Conservation (phyloP, 2,888 invertebrate species). For the Timema podura region DNA sequence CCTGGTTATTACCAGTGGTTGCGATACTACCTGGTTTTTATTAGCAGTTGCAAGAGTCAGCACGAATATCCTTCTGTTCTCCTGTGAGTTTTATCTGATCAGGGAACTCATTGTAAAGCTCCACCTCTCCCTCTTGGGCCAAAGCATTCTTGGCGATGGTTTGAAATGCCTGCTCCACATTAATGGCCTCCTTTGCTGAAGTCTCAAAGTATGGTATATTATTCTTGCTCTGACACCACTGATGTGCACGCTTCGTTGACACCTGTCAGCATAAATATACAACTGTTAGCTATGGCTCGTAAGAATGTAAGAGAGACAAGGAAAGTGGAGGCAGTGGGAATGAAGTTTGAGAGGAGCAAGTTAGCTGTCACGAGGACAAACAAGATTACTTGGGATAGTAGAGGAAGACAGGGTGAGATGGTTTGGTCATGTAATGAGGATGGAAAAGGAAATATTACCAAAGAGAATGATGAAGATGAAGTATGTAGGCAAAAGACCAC, state of each 20-base stretch:
- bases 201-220: constrained; percentile 99
- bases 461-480: no score
- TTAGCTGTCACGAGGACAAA: no score
- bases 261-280: constrained; percentile 47
- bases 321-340: no score
- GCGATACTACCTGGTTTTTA: neutral
- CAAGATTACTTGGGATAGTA: no score
- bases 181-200: constrained; percentile 97
- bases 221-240: constrained; percentile 99
- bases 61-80: constrained; percentile 27
- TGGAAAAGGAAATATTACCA: no score
- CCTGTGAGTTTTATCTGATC: constrained; percentile 80
- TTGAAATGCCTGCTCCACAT: constrained; percentile 98
- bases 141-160: constrained; percentile 97
- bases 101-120: constrained; percentile 95
- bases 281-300: constrained; percentile 11
- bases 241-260: constrained; percentile 87
- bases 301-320: no score
- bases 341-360: no score
- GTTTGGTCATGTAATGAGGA: no score
- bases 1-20: neutral
- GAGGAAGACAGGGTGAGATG: no score
- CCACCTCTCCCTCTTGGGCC: constrained; percentile 87
- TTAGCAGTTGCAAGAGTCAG: constrained; percentile 30
- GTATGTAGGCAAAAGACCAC: no score